Base-by-base conservation (phyloP, 2,888 invertebrate species). In the Synergus japonicus region DNA sequence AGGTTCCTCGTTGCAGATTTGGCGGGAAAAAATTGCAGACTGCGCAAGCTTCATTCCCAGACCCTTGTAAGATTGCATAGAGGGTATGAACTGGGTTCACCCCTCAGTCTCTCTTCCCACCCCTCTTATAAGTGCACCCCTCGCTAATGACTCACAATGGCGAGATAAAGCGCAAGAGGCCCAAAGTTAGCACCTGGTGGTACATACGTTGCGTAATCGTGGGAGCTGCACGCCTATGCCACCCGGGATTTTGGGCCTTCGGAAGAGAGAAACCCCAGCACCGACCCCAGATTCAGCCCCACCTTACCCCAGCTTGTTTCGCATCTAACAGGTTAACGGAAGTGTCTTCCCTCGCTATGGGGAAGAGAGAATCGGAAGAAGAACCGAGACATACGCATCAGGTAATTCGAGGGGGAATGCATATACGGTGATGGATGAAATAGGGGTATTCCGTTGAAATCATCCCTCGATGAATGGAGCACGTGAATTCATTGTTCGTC, bases 211-310 rank as follows among this genome's bases (percentile, higher is more conserved):
- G 82, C 85, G 83, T 86, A 86, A 88, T 88, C 89, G 88, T 89
- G 89, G 88, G 89, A 89, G 88, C 89, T 81, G 81, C 85, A 85
- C 86, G 82, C 85, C 87, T 87, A 86, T 86, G 85, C 88, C 87
- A 86, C 87, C 86, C 86, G 65, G 78, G 60, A 37, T 65, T 64
- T 22, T 60, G 60, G 77, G 54, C 7, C 79, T 78, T 78, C 79
- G 76, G 69, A 73, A 67, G 76, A 65, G 77, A 76, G 78, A 76
- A 82, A 76, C 78, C 54, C 63, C 76, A n/a, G 76, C 60, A 43
- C 64, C 77, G 79, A 80, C 79, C 82, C 83, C 83, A 81, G 76
- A 78, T 65, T 76, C 37, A 63, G 73, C 77, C 82, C 80, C 79
- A 73, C 60, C 22, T 66, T 58, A 44, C 58, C 65, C 77, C 12